Evolutionary conservation across 1,140 invertebrate species (phyloP), one percentile per base, ranked within the genome.

Genomic region (Drosophila busckii): DNA sequence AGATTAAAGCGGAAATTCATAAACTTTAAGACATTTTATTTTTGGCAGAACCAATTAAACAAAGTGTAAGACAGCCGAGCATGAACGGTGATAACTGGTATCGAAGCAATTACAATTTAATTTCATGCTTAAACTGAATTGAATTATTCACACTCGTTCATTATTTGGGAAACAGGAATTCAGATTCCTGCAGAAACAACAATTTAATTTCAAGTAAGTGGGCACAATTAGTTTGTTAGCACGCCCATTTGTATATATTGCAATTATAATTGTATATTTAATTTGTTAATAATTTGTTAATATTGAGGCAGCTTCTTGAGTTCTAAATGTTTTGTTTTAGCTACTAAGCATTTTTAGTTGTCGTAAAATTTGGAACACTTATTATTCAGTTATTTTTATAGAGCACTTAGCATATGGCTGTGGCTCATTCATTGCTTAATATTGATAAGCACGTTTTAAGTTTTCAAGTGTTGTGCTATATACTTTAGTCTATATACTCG

Each of bases 221-320:
- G 19, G 10, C 48, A n/a, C n/a, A 60, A 54, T 19, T 40, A 45
- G 38, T 40, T 53, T 34, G 54, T 59, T 32, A 49, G 53, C 38
- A 58, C 41, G 46, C 48, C 12, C 29, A n/a, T 22, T 64, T 70
- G 19, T 34, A 42, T 40, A 40, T 32, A 23, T 31, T 13, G 2
- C 32, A n/a, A 22, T 7, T 41, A 20, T 46, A 9, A 16, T 28
- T 31, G 12, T 17, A 22, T 29, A 10, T 37, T 60, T 45, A 38
- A 29, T 20, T 61, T 37, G 26, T 49, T 32, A 37, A 52, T 54
- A 54, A 45, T 55, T 48, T 23, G 42, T 61, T 37, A 6, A 38
- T 61, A 34, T 62, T 62, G 59, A 62, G 59, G 52, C 59, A 62
- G 59, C 59, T 62, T 62, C 13, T 49, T 62, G 42, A 62, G 44